Base-by-base conservation (phyloP, 2,888 invertebrate genomes). In the Catocala fraxini region DNA sequence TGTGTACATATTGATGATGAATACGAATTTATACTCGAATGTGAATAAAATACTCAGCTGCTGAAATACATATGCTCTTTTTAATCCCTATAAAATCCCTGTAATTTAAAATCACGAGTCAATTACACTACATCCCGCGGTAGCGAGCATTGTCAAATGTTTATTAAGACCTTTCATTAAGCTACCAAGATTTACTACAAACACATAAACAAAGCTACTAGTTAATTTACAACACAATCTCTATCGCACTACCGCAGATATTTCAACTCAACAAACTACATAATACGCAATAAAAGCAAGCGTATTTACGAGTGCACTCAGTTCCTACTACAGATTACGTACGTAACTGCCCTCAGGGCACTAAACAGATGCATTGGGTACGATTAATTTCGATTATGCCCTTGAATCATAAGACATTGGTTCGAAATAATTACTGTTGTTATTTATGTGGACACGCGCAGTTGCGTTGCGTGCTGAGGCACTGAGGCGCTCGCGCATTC, bases 41-140 rank as follows among this genome's bases (percentile, higher is more conserved):
- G 91, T 92, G 90, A 93, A 93, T 93, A 92, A 91, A 77, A 93
- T 87, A 90, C 81, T 89, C 89, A 89, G 90, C 91, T 91, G 91
- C 90, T 92, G 93, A 93, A 90, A 80, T 87, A 79, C 82, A 85
- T 61, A 59, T 52, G 34, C 68, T 75, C 63, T 59, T 81, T 81
- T 84, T 52, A 58, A 63, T 80, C 39, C 6, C 7, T 39, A 6
- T 39, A 39, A 39, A 39, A 39, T 9, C 7, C 35, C 6, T 9
- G 4, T 39, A 7, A 39, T 39, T 2, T 39, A 7, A 5, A 1
- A 39, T 6, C 7, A 39, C 7, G 35, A 39, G 9, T 39, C 0
- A 7, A 6, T 6, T 39, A 39, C 35, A 39, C 35, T 7, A 0
- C 6, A 7, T 39, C 25, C 35, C 35, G 9, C 9, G 9, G 35